Conservation (phyloP, 2,888 invertebrate species). For the Miltochrista miniata region DNA sequence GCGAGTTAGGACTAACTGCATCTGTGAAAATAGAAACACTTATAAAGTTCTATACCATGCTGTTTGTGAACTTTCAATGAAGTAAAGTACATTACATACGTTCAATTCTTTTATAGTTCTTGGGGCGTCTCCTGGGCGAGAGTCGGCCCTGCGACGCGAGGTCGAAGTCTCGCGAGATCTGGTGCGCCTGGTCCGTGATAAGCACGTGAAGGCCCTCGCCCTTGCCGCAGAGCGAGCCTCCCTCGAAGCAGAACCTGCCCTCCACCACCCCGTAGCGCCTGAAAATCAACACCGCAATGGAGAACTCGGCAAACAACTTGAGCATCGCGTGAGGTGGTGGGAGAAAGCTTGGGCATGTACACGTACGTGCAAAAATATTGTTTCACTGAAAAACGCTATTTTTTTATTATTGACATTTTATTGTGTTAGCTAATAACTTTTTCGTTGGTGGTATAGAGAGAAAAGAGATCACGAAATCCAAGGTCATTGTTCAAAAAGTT, state of each 20-base stretch:
- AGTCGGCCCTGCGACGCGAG: conserved; percentile 88
- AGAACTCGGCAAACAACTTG: too few species aligned
- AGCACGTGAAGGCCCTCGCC: conserved; percentile 92
- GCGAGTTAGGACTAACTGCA: conserved; percentile 57
- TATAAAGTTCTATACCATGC: neutral
- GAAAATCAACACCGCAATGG: neutral
- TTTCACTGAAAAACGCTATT: too few species aligned
- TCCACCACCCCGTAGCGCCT: conserved; percentile 94
- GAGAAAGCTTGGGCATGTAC: too few species aligned
- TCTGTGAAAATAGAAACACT: conserved; percentile 32
- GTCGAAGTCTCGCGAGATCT: conserved; percentile 87
- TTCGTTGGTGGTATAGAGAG: too few species aligned
- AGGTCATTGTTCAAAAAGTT: too few species aligned
- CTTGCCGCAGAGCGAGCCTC: conserved; percentile 93
- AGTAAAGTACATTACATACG: conserved; percentile 24
- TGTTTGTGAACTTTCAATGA: neutral
- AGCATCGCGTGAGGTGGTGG: too few species aligned
- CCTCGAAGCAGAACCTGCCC: conserved; percentile 94
- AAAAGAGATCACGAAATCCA: too few species aligned
- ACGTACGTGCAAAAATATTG: too few species aligned
- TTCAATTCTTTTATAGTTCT: conserved; percentile 46
- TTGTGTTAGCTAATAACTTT: too few species aligned
- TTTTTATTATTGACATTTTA: too few species aligned
- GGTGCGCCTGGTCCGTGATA: conserved; percentile 89
- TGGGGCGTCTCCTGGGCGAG: conserved; percentile 78